Evolutionary conservation across 1,140 invertebrate species (phyloP).

Genomic region (Drosophila kurseongensis): DNA sequence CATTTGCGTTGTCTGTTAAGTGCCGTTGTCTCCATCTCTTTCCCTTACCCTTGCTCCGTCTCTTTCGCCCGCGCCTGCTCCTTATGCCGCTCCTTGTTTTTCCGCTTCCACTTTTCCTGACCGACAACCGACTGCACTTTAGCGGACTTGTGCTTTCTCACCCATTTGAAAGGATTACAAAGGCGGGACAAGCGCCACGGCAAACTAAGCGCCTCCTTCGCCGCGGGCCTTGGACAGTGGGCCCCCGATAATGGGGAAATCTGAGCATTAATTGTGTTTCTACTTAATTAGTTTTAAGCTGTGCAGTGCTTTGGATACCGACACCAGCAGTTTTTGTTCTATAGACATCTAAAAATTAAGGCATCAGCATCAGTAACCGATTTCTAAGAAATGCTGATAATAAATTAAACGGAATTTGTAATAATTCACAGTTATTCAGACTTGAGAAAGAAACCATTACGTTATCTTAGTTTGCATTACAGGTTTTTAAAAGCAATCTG

Average conservation of each 20-base stretch:
- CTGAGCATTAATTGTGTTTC: too few species aligned
- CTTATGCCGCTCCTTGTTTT: conserved; percentile 9
- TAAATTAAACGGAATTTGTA: too few species aligned
- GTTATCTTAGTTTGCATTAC: too few species aligned
- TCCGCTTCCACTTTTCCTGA: conserved; percentile 41
- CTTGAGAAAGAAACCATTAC: too few species aligned
- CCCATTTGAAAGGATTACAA: conserved; percentile 80
- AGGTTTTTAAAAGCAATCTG: too few species aligned
- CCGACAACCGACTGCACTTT: conserved; percentile 75
- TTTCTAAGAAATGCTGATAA: too few species aligned
- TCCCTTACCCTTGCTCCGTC: not conserved
- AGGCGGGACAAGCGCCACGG: conserved; percentile 51
- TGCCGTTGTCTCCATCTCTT: conserved; percentile 34
- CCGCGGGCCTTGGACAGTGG: conserved; percentile 1
- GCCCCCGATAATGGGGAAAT: not conserved
- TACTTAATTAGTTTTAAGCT: too few species aligned
- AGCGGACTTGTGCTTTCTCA: conserved; percentile 81
- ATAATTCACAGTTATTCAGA: too few species aligned
- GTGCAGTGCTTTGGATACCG: too few species aligned
- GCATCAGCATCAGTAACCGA: too few species aligned
- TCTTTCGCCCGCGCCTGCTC: not conserved
- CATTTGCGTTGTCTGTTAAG: conserved; percentile 71
- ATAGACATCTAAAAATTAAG: too few species aligned
- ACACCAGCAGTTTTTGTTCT: too few species aligned
- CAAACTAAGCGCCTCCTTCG: conserved; percentile 29